Conservation (phyloP, 1,140 invertebrate genomes). For the Cydia pomonella region DNA sequence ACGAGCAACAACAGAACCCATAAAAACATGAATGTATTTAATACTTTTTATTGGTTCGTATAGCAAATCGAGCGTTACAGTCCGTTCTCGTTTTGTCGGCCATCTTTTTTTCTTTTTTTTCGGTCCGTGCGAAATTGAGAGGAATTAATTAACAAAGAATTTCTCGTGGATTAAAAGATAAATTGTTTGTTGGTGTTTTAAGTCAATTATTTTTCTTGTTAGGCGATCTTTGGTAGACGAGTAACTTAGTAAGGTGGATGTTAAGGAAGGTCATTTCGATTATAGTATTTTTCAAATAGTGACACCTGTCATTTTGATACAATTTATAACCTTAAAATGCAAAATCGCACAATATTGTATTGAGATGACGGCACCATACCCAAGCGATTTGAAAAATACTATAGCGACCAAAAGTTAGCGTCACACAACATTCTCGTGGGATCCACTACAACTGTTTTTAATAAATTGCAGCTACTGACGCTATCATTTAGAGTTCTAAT, state of each 20-base stretch:
- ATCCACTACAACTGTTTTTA: too few relatives aligned
- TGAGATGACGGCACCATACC: too few relatives aligned
- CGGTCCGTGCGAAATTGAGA: conserved; percentile 30
- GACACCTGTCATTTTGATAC: too few relatives aligned
- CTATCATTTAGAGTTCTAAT: too few relatives aligned
- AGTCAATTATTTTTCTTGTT: conserved; percentile 21
- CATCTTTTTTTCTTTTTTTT: conserved; percentile 25
- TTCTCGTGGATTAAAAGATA: conserved; percentile 30
- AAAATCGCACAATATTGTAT: too few relatives aligned
- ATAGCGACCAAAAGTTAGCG: too few relatives aligned
- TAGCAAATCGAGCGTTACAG: conserved; percentile 29
- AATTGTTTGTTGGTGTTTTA: conserved; percentile 31
- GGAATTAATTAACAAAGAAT: conserved; percentile 32
- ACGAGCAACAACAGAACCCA: conserved; percentile 7
- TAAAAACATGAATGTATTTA: conserved; percentile 1
- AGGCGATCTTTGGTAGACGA: not conserved
- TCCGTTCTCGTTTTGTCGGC: conserved; percentile 24
- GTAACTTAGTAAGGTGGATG: not conserved
- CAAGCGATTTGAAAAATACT: too few relatives aligned
- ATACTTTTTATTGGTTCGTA: conserved; percentile 28
- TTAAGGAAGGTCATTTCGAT: not conserved
- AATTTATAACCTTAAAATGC: too few relatives aligned
- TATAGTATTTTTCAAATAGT: too few relatives aligned
- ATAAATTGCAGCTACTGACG: too few relatives aligned
- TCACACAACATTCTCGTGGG: too few relatives aligned